Evolutionary conservation across 2,888 invertebrate species (phyloP).

Genomic region (Thelaira solivaga): DNA sequence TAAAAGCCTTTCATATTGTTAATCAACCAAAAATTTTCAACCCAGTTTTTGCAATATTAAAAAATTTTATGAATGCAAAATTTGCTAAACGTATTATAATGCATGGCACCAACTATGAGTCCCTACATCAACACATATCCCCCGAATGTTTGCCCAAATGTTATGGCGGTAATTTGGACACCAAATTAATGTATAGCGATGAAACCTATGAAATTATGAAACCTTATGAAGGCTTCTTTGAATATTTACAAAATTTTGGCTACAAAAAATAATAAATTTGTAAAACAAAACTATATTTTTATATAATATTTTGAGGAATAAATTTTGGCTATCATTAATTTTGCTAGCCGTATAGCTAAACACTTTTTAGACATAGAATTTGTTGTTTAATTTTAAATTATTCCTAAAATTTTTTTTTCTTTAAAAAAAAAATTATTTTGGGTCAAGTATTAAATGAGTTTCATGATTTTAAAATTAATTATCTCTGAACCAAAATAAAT

Average conservation of each 20-base stretch:
- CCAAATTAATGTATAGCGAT: slow-evolving; percentile 61
- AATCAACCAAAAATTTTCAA: slow-evolving; percentile 29
- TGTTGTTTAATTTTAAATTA: too few species aligned
- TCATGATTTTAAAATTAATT: too few species aligned
- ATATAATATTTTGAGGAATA: too few species aligned
- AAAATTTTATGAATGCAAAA: slow-evolving; percentile 11
- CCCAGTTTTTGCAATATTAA: background rate
- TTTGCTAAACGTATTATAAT: slow-evolving; percentile 4
- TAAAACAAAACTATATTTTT: too few species aligned
- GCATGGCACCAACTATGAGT: slow-evolving; percentile 26
- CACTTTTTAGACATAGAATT: too few species aligned
- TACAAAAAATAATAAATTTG: slow-evolving; percentile 7
- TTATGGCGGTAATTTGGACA: slow-evolving; percentile 30
- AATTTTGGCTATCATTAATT: too few species aligned
- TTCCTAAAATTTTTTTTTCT: too few species aligned
- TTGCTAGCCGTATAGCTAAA: too few species aligned
- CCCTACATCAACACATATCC: slow-evolving; percentile 26
- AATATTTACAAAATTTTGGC: slow-evolving; percentile 2
- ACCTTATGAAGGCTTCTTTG: slow-evolving; percentile 5
- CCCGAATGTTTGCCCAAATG: slow-evolving; percentile 25
- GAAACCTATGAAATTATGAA: slow-evolving; percentile 21
- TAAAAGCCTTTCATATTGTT: slow-evolving; percentile 26
- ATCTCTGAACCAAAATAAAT: too few species aligned
- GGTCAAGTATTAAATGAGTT: too few species aligned
- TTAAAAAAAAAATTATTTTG: too few species aligned